A percentile compares a stretch with the other conserved stretches of the same genome.
Evolutionary conservation across 2,797 vertebrate species (phyloP).

Genomic region (Bovichtus diacanthus): DNA sequence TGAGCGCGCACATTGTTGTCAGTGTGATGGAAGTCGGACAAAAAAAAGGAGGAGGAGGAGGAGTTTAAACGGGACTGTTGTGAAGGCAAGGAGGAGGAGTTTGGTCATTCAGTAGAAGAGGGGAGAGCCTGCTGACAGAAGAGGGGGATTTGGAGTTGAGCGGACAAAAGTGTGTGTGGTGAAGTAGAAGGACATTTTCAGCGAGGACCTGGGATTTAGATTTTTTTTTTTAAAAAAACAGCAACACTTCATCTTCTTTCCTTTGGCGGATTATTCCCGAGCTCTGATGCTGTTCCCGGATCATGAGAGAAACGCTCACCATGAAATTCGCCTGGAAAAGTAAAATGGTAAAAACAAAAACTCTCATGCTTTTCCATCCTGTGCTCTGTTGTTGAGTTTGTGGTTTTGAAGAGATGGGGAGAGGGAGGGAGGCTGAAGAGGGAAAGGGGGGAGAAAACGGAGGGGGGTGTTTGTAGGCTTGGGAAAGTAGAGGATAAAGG

Average conservation of each 20-base stretch:
- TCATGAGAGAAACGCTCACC: constrained; percentile 87
- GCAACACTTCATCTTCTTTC: constrained; percentile 22
- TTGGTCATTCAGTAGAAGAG: constrained; percentile 73
- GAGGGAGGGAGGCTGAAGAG: constrained; percentile 8
- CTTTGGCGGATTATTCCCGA: constrained; percentile 53
- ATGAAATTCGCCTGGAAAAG: constrained; percentile 96
- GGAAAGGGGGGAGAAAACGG: neutral
- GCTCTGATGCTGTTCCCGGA: constrained; percentile 83
- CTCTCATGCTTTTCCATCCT: constrained; percentile 31
- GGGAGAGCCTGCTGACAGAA: constrained; percentile 57
- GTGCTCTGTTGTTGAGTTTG: constrained; percentile 66
- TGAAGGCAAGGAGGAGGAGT: constrained; percentile 70
- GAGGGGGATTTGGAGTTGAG: constrained; percentile 40
- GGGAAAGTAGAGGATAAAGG: constrained; percentile 79
- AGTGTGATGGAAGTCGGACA: constrained; percentile 42
- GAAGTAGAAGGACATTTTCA: constrained; percentile 63
- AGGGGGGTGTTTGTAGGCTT: constrained; percentile 34
- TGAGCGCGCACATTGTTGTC: constrained; percentile 51
- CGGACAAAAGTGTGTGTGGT: constrained; percentile 61
- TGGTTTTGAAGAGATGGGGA: constrained; percentile 47
- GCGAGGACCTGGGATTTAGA: constrained; percentile 29
- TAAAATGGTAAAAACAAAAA: constrained; percentile 90
- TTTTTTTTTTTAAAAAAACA: neutral
- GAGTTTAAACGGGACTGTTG: constrained; percentile 55
- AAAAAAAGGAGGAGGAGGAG: constrained; percentile 42